These are phyloP conservation scores for Serilophus lunatus DNA, from an alignment of 2,113 vertebrate genomes.

Conservation along the genomic window DNA sequence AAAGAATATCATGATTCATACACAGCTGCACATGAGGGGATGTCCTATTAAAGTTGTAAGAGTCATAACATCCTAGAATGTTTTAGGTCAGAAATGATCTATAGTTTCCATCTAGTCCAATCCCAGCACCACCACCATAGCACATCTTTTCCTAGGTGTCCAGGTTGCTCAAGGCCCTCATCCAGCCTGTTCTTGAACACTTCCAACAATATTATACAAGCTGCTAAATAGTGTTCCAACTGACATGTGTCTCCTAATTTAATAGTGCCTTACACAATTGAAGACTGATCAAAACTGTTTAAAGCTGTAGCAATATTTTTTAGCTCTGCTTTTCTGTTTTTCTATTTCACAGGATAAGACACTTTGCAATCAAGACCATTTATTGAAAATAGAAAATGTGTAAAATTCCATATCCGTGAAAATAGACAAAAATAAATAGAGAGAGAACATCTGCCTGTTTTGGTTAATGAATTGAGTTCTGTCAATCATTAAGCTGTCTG, in stretches of 20 bases:
- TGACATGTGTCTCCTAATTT: background rate
- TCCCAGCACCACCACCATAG: accelerated
- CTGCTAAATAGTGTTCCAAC: background rate
- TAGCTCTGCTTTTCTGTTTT: background rate
- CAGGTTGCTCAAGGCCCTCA: background rate
- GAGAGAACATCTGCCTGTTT: background rate
- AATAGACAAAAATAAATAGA: background rate
- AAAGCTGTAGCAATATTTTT: background rate
- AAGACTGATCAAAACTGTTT: background rate
- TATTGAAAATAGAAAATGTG: background rate
- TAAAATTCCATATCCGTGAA: background rate
- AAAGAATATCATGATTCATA: background rate
- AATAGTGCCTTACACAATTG: background rate
- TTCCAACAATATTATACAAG: background rate
- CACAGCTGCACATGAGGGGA: background rate
- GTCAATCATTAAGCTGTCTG: background rate
- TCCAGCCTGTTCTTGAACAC: background rate
- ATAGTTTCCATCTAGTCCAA: background rate
- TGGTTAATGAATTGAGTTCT: background rate
- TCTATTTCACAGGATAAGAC: background rate
- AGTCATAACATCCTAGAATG: background rate
- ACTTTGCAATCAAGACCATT: background rate
- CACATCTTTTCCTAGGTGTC: background rate
- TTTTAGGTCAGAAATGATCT: background rate
- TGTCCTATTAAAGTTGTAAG: background rate